A percentile compares a stretch with the other conserved stretches of the same genome.
Evolutionary conservation across 2,888 invertebrate genomes (phyloP).

Genomic region (Danaus chrysippus): DNA sequence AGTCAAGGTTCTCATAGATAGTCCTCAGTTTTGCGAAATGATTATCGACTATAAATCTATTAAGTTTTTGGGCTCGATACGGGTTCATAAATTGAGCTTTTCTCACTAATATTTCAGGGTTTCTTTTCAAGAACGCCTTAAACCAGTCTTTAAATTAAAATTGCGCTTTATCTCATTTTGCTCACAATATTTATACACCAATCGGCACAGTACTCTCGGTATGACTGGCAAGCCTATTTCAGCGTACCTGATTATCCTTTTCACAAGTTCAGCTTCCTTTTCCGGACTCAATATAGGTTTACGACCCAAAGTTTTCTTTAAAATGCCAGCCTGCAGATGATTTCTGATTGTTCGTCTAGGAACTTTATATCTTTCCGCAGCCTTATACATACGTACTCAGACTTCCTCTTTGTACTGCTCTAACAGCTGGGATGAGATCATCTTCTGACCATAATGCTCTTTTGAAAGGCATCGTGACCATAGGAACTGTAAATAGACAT

Average conservation of each 20-base stretch:
- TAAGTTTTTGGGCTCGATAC: constrained; percentile 37
- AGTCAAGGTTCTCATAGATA: constrained; percentile 25
- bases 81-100: constrained; percentile 38
- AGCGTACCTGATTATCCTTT: constrained; percentile 10
- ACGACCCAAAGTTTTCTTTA: constrained; percentile 33
- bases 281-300: constrained; percentile 32
- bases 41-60: constrained; percentile 34
- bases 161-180: constrained; percentile 32
- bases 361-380: constrained; percentile 34
- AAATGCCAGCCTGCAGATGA: constrained; percentile 30
- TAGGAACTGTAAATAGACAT: constrained; percentile 9
- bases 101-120: constrained; percentile 28
- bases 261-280: constrained; percentile 33
- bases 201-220: constrained; percentile 20
- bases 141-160: constrained; percentile 32
- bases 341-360: constrained; percentile 38
- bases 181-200: constrained; percentile 35
- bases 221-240: constrained; percentile 16
- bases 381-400: constrained; percentile 23
- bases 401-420: constrained; percentile 12
- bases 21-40: constrained; percentile 30
- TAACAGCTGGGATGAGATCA: constrained; percentile 29
- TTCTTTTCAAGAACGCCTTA: constrained; percentile 33
- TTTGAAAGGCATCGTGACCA: constrained; percentile 30
- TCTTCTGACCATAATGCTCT: constrained; percentile 34